Percentiles rank a stretch among this genome's conserved stretches.
Conservation (phyloP, 2,888 invertebrate species). For the Troglohyphantes excavatus region DNA sequence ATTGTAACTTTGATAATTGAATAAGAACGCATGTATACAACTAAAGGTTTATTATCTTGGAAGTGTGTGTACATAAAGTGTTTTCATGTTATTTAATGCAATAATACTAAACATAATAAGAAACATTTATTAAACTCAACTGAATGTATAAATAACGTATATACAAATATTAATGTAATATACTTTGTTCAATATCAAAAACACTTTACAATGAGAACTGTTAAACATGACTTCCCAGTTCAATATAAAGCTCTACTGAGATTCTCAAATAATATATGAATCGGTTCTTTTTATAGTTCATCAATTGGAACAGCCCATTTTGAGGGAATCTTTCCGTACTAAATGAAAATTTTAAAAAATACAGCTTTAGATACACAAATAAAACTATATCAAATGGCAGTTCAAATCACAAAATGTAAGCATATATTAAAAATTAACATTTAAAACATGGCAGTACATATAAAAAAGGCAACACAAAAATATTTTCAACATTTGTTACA, state of each 20-base stretch:
- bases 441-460: not conserved
- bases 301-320: conserved; percentile 89
- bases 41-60: too few species aligned
- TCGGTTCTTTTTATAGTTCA: conserved; percentile 80
- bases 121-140: conserved; percentile 1
- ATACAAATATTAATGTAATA: not conserved
- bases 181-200: not conserved
- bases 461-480: too few species aligned
- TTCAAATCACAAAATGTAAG: not conserved
- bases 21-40: too few species aligned
- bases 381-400: too few species aligned
- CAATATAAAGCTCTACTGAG: conserved; percentile 1
- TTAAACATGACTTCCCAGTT: not conserved
- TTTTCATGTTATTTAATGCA: not conserved
- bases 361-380: too few species aligned
- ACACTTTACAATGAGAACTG: not conserved
- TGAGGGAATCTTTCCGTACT: conserved; percentile 89
- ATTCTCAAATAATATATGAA: not conserved
- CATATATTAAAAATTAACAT: not conserved
- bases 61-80: too few species aligned
- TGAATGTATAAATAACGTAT: conserved; percentile 3
- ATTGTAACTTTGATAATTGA: too few species aligned
- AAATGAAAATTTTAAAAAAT: not conserved
- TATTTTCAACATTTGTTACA: too few species aligned
- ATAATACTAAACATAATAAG: not conserved